These are phyloP conservation scores for Diuraphis noxia DNA, from an alignment of 1,140 invertebrate genomes.

Conservation along the genomic window DNA sequence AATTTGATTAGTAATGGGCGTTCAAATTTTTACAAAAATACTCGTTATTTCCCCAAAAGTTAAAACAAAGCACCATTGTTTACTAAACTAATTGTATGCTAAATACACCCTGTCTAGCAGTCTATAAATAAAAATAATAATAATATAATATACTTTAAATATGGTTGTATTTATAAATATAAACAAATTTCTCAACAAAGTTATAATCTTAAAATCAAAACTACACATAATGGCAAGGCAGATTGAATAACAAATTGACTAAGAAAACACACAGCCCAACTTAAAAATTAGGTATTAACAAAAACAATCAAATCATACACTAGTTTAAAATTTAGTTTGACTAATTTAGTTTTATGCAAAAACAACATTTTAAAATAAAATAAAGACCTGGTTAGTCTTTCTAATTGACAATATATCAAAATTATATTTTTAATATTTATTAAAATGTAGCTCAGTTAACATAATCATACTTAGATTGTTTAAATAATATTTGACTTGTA, in stretches of 20 bases:
- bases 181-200: conserved; percentile 32
- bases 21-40: conserved; percentile 34
- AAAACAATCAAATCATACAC: conserved; percentile 32
- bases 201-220: conserved; percentile 45
- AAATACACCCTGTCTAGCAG: conserved; percentile 50
- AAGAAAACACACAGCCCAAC: conserved; percentile 52
- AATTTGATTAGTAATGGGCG: conserved; percentile 48
- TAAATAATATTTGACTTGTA: conserved; percentile 5
- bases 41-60: conserved; percentile 49
- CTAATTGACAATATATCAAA: neutral
- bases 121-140: conserved; percentile 43
- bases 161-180: neutral
- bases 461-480: neutral
- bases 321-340: conserved; percentile 10
- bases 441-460: neutral
- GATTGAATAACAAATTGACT: conserved; percentile 51
- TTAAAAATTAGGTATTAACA: conserved; percentile 52
- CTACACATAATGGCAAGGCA: conserved; percentile 49
- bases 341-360: neutral
- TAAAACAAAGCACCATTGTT: conserved; percentile 51
- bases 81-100: conserved; percentile 46
- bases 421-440: neutral
- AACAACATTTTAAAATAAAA: neutral
- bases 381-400: conserved; percentile 24
- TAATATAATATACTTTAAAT: conserved; percentile 23